Conservation (phyloP, 2,888 invertebrate genomes). For the Athrips mouffetella region DNA sequence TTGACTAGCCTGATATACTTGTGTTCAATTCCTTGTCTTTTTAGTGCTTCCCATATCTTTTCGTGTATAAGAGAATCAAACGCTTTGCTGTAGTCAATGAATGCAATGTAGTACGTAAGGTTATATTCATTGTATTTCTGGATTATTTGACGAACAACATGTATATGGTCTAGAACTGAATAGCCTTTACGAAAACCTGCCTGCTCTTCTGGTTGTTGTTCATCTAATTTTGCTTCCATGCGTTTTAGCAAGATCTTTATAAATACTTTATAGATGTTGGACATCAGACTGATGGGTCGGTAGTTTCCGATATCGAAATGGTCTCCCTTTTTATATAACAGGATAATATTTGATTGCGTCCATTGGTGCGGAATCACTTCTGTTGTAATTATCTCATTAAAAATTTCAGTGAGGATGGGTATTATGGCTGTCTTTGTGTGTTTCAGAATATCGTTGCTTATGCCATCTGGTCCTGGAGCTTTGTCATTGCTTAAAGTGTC, state of each 20-base stretch:
- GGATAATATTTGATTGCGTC: neutral
- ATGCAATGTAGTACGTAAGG: neutral
- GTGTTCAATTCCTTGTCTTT: slow-evolving; percentile 8
- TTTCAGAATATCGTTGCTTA: slow-evolving; percentile 3
- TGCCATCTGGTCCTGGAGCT: neutral
- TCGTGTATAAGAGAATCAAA: too few relatives aligned
- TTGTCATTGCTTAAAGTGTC: neutral
- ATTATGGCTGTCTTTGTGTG: too few relatives aligned
- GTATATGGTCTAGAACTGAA: slow-evolving; percentile 2
- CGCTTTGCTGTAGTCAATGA: slow-evolving; percentile 16
- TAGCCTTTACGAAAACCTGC: neutral
- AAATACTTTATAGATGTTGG: neutral
- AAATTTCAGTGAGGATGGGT: neutral
- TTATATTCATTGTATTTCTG: slow-evolving; percentile 1
- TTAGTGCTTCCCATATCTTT: slow-evolving; percentile 13
- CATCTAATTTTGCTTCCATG: neutral
- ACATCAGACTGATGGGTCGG: neutral
- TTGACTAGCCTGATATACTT: slow-evolving; percentile 13
- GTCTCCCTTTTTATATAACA: neutral
- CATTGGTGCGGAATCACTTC: neutral
- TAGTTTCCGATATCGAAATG: neutral
- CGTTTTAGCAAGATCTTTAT: neutral
- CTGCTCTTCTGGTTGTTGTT: neutral
- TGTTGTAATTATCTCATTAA: neutral
- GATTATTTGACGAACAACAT: neutral